Evolutionary conservation across 2,888 invertebrate genomes (phyloP), one percentile per base, ranked within the genome.

Genomic region (Eilema caniola): DNA sequence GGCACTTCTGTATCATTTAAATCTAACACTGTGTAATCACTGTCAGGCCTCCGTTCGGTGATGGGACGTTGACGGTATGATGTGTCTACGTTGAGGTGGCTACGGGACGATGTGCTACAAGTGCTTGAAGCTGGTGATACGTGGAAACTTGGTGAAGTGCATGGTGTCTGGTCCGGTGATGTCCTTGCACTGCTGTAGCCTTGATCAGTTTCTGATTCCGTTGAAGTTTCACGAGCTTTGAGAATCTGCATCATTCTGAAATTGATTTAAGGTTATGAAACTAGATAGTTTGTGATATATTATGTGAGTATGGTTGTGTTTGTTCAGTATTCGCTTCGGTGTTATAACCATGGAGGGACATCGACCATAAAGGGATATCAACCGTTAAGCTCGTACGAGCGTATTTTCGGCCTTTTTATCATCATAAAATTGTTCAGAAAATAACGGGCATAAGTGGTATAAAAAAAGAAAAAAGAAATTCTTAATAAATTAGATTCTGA

Each of bases 201-300:
- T 74, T 94, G 94, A 69, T 94, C 95, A 0, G 88, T 80, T 62
- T 94, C 93, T 0, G 88, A 82, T 23, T 93, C 93, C 0, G 76
- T 79, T 0, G 81, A 81, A 0, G 83, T 79, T 56, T 93, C 93
- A 47, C 93, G 90, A 0, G 92, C 87, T 72, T 93, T 94, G 41
- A 94, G 76, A 24, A 92, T 92, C 74, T 92, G 92, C 95, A 95
- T 95, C 95, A 95, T 95, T 72, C 95, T 95, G 92, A 25, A 82
- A 85, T 53, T 33, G 41, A 0, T 60, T 53, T 12, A 0, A 3
- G 23, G 12, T 25, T 69, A 33, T 11, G 23, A 59, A 25, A 41
- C n/a, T 11, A 28, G 14, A 47, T 33, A 16, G 37, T 14, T 61
- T 33, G 47, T 53, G 11, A 25, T 16, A 16, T 37, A 11, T 61